Evolutionary conservation across 1,140 invertebrate genomes (phyloP), one percentile per base, ranked within the genome.

Genomic region (Drosophila parvula): DNA sequence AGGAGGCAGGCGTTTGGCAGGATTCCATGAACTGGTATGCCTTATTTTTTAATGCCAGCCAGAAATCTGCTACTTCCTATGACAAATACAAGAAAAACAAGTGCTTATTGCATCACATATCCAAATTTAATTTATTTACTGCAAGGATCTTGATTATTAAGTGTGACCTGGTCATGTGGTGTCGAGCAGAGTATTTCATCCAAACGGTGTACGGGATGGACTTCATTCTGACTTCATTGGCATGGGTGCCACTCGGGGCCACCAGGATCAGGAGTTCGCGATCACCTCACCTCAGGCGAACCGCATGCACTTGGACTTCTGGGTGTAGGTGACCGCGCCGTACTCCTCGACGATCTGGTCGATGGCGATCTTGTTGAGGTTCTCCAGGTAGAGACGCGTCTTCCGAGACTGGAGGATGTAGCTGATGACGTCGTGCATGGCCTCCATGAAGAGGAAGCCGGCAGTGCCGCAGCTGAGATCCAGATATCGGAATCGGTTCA

Each of bases 381-480:
- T 89, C 55, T 90, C 86, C 41, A 89, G 63, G 38, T 89, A 89
- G 5, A 89, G 81, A 2, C 84, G 74, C 9, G 84, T 90, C 65
- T 89, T 89, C 12, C 84, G 78, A 10, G 84, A 88, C 38, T 89
- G 84, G 30, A 91, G 76, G 30, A 92, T 92, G 32, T 92, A 91
- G 57, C 81, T 86, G 59, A 92, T 92, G 18, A 91, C 74, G 44
- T 82, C 77, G 48, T 92, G 89, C 70, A 92, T 69, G 45, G 84
- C 80, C 28, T 69, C 77, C 43, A 91, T 91, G 62, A 70, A 91
- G 0, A 92, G 78, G 27, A 92, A 78, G 18, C 91, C 91, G 18
- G 89, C 90, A 11, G 91, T 92, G 32, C 91, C 91, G 58, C 78
- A 88, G 67, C 78, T 85, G 5, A 92, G 79, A 43, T 92, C 91